Percentiles rank a stretch among this genome's conserved stretches.
Evolutionary conservation across 2,888 invertebrate species (phyloP).

Genomic region (Venusia cambrica): DNA sequence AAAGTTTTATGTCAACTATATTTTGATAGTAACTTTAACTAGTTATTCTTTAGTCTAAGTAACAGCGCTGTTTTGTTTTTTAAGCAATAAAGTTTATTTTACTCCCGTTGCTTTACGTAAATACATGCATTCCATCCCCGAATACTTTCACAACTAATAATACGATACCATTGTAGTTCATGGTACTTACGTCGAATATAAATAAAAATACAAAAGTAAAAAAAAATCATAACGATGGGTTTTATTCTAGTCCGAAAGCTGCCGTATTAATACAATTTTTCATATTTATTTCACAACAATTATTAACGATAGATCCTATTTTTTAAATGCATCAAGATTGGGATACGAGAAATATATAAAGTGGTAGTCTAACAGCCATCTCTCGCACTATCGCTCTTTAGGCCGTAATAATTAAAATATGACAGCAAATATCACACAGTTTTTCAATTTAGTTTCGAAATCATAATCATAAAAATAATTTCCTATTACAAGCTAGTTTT

Average conservation of each 20-base stretch:
- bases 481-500: conserved; percentile 4
- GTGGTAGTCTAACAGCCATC: conserved; percentile 3
- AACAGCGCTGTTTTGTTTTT: no score
- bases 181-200: no score
- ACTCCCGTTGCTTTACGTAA: no score
- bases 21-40: no score
- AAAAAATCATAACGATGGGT: conserved; percentile 21
- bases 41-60: no score
- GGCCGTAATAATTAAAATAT: conserved; percentile 14
- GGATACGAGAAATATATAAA: conserved; percentile 5
- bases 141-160: no score
- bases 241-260: conserved; percentile 21
- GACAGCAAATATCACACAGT: conserved; percentile 21
- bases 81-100: no score
- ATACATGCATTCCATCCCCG: no score
- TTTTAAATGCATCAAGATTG: conserved; percentile 7
- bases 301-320: conserved; percentile 12
- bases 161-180: no score
- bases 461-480: conserved; percentile 2
- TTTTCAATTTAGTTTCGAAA: conserved; percentile 10
- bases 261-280: conserved; percentile 5
- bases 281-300: conserved; percentile 14
- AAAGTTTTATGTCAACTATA: no score
- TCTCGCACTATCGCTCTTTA: conserved; percentile 17
- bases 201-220: conserved; percentile 18